These are phyloP conservation scores for Poliocrania exsul DNA, from an alignment of 2,797 vertebrate genomes.

Conservation along the genomic window DNA sequence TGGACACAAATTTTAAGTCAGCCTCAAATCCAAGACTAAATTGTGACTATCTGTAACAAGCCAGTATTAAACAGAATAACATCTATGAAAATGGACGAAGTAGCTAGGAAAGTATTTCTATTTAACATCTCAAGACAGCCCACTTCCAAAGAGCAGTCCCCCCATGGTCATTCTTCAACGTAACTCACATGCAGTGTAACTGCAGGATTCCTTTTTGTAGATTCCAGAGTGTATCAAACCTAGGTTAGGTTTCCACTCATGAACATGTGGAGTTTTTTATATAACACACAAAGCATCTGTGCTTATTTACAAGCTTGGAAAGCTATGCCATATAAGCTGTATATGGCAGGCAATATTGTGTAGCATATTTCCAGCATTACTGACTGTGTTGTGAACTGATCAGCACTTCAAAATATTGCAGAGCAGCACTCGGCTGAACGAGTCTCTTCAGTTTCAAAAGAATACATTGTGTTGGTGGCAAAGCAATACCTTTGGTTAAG, in stretches of 20 bases:
- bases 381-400: background rate
- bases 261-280: fast-evolving
- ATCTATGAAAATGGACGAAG: background rate
- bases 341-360: background rate
- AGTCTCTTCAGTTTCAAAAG: background rate
- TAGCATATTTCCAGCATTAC: background rate
- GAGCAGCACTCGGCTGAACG: background rate
- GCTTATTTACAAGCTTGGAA: background rate
- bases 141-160: background rate
- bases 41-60: background rate
- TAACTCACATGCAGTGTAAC: fast-evolving
- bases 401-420: background rate
- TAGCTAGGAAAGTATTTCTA: background rate
- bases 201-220: background rate
- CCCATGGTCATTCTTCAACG: background rate
- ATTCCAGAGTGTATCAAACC: background rate
- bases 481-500: background rate
- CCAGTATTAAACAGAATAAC: background rate
- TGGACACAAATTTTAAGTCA: background rate
- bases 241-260: background rate
- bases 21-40: background rate
- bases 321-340: background rate
- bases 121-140: background rate
- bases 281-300: background rate
- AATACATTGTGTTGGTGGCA: background rate